These are phyloP conservation scores for Pseudomyrmex gracilis DNA, from an alignment of 1,140 invertebrate species.

Conservation along the genomic window DNA sequence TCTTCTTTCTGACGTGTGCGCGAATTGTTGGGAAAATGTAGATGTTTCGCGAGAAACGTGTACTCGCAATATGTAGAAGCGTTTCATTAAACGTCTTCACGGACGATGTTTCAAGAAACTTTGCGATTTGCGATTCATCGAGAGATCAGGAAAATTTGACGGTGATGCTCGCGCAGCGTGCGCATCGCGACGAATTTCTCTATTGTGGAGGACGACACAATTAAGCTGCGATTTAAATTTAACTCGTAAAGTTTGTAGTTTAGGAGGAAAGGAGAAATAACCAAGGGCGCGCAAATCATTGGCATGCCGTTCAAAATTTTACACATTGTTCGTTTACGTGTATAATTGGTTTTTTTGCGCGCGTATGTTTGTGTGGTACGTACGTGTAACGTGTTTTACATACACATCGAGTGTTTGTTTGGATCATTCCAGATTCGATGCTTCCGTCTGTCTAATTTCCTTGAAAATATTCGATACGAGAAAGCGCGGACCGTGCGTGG, in stretches of 20 bases:
- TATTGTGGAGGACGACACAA: constrained; percentile 24
- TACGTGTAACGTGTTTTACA: background rate
- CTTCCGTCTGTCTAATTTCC: constrained; percentile 47
- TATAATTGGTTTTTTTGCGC: constrained; percentile 30
- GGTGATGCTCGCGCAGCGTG: background rate
- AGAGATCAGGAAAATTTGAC: constrained; percentile 28
- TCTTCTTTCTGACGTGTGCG: constrained; percentile 12
- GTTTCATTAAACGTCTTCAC: constrained; percentile 46
- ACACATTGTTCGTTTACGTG: constrained; percentile 6
- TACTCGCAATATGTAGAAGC: background rate
- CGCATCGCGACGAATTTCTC: constrained; percentile 41
- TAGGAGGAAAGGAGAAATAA: background rate
- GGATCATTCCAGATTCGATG: constrained; percentile 8
- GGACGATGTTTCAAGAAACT: background rate
- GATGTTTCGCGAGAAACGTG: background rate
- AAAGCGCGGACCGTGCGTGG: background rate
- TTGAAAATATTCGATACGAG: constrained; percentile 28
- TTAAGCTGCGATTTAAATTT: constrained; percentile 60
- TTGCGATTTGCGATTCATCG: constrained; percentile 30
- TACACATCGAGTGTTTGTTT: background rate
- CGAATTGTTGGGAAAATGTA: background rate
- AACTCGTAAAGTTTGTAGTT: constrained; percentile 44
- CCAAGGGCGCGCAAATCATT: too few species aligned
- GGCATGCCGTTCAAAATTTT: constrained; percentile 26
- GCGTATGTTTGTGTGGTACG: background rate